Conservation (phyloP, 2,113 vertebrate genomes). For the Spheniscus mendiculus region DNA sequence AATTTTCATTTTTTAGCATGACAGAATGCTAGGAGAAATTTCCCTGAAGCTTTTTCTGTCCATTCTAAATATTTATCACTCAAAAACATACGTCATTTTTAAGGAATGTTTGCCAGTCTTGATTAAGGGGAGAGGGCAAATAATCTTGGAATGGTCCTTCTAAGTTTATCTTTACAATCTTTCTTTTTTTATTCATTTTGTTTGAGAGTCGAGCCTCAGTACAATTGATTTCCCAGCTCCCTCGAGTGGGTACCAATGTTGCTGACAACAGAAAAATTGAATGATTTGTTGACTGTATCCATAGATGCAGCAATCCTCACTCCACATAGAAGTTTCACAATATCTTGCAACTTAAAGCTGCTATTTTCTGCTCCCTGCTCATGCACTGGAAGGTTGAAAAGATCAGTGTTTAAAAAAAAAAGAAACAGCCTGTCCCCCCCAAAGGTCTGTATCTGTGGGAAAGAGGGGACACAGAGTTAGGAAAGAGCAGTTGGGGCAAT, state of each 20-base stretch:
- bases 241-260: neutral
- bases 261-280: neutral
- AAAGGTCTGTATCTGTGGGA: neutral
- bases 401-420: neutral
- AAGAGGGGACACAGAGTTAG: neutral
- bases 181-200: neutral
- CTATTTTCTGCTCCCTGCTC: neutral
- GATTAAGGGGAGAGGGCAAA: neutral
- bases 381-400: neutral
- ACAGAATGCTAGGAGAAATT: neutral
- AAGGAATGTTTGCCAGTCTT: neutral
- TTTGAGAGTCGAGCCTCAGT: neutral
- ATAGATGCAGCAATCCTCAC: neutral
- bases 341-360: neutral
- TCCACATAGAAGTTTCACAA: neutral
- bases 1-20: neutral
- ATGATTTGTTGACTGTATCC: neutral
- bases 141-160: neutral
- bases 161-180: neutral
- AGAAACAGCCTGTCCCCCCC: no score
- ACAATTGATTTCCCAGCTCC: conserved; percentile 1
- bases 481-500: neutral
- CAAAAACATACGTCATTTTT: neutral
- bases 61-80: neutral
- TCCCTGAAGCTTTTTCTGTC: neutral